These are phyloP conservation scores for Heliconius aoede DNA, from an alignment of 2,888 invertebrate genomes.

Conservation along the genomic window DNA sequence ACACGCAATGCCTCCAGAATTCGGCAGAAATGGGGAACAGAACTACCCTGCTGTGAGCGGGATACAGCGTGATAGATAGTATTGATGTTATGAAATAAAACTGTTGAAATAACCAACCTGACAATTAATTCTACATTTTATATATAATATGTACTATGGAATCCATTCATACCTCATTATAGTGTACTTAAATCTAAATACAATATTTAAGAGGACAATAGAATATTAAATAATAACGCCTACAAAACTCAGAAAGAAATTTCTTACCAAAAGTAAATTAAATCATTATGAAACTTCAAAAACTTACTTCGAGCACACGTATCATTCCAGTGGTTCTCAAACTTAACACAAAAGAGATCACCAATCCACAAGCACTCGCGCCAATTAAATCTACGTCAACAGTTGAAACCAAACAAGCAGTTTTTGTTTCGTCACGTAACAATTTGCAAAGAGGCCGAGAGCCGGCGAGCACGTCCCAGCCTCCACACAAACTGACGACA, in stretches of 20 bases:
- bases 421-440: constrained; percentile 62
- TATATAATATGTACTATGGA: too few relatives aligned
- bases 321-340: constrained; percentile 52
- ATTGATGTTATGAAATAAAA: too few relatives aligned
- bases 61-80: too few relatives aligned
- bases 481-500: constrained; percentile 68
- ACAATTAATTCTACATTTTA: too few relatives aligned
- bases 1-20: too few relatives aligned
- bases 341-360: constrained; percentile 51
- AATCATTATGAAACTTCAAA: constrained; percentile 39
- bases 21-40: too few relatives aligned
- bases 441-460: constrained; percentile 53
- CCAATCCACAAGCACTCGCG: constrained; percentile 57
- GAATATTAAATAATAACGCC: too few relatives aligned
- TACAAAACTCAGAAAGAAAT: not conserved
- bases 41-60: too few relatives aligned
- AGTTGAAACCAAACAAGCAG: constrained; percentile 49
- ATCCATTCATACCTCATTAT: too few relatives aligned
- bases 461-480: constrained; percentile 66
- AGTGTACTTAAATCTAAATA: too few relatives aligned
- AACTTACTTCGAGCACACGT: constrained; percentile 54
- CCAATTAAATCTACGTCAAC: constrained; percentile 51
- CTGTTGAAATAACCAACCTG: too few relatives aligned
- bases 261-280: not conserved
- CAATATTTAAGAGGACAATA: too few relatives aligned